phyloP scores from a whole-genome alignment of 2,113 vertebrate genomes.

The Indicator maculatus region DNA sequence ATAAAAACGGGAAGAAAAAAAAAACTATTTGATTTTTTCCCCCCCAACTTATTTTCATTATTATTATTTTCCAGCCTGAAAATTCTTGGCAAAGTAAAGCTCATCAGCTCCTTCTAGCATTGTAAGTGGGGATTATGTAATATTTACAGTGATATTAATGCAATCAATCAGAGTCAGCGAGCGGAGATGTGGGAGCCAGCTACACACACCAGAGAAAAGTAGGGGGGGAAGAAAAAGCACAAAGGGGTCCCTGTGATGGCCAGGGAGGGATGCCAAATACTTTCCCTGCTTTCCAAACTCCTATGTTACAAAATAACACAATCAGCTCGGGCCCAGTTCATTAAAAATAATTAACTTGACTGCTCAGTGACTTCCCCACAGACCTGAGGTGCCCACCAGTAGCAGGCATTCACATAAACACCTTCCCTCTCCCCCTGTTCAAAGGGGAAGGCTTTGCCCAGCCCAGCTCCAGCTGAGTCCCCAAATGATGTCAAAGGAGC shows the following conservation, averaged over 20 bases:
- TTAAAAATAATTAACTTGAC: constrained; percentile 70
- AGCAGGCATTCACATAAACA: neutral
- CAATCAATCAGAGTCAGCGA: constrained; percentile 68
- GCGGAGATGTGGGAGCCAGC: constrained; percentile 49
- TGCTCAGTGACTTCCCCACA: constrained; percentile 12
- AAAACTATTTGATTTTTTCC: neutral
- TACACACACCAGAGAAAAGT: constrained; percentile 31
- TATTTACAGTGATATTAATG: constrained; percentile 75
- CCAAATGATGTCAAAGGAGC: constrained; percentile 20
- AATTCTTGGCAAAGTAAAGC: constrained; percentile 43
- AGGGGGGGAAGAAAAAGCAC: constrained; percentile 54
- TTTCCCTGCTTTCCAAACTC: constrained; percentile 60
- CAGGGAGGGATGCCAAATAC: constrained; percentile 64
- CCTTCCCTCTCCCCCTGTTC: neutral
- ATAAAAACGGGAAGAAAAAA: neutral
- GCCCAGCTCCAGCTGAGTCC: neutral
- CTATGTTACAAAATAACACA: constrained; percentile 60
- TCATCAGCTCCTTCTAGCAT: constrained; percentile 49
- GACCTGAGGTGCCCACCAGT: constrained; percentile 16
- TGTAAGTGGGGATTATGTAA: constrained; percentile 65
- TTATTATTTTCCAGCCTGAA: constrained; percentile 42
- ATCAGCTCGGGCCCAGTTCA: constrained; percentile 53
- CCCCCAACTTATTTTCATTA: neutral
- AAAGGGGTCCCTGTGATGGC: constrained; percentile 69
- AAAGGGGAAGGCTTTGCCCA: neutral